phyloP scores from a whole-genome alignment of 2,113 vertebrate species.

The Corythornis madagascariensis region DNA sequence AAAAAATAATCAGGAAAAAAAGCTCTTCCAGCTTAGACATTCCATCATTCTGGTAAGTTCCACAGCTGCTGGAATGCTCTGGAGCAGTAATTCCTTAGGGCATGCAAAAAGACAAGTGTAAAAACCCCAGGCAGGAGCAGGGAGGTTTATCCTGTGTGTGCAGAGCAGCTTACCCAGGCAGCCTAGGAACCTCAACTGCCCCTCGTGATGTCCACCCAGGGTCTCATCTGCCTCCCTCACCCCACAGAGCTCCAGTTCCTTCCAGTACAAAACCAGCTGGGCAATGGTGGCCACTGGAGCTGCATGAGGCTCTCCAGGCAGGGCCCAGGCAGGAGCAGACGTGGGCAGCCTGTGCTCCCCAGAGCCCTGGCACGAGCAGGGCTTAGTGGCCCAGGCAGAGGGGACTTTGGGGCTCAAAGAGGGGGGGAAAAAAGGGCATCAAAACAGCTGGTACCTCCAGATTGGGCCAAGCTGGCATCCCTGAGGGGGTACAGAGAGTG shows the following conservation, averaged over 20 bases:
- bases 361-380: neutral
- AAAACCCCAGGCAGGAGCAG: neutral
- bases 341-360: too few relatives aligned
- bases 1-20: neutral
- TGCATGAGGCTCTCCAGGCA: neutral
- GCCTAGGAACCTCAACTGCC: neutral
- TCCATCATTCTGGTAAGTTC: neutral
- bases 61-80: neutral
- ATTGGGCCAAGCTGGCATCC: neutral
- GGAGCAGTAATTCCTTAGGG: neutral
- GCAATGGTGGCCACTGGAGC: neutral
- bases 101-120: neutral
- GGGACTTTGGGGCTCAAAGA: neutral
- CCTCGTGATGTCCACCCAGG: neutral
- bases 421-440: neutral
- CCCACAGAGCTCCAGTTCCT: neutral
- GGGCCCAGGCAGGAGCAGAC: too few relatives aligned
- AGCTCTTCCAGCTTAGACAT: neutral
- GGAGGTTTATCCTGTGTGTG: neutral
- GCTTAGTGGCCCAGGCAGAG: neutral
- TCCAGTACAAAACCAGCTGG: neutral
- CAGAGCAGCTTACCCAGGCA: neutral
- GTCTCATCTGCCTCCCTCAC: neutral
- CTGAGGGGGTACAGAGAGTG: neutral
- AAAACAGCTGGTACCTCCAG: neutral